phyloP scores from a whole-genome alignment of 2,113 vertebrate species.

The Holacanthus passer region DNA sequence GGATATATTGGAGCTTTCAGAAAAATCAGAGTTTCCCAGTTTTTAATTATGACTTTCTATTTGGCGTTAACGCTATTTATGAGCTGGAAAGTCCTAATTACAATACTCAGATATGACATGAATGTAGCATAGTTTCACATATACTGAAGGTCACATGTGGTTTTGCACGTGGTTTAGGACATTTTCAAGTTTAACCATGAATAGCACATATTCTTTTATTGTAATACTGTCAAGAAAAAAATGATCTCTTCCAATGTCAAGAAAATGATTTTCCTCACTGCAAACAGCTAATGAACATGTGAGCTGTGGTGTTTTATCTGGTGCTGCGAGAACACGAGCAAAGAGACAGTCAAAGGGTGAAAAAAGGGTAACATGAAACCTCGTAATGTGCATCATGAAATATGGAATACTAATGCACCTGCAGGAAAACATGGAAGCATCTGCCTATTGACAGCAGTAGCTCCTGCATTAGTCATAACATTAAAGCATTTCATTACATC shows the following conservation, averaged over 20 bases:
- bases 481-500: slow-evolving; percentile 66
- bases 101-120: no score
- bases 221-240: background rate
- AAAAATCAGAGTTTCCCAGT: background rate
- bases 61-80: background rate
- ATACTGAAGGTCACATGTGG: background rate
- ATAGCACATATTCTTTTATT: background rate
- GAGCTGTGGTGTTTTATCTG: slow-evolving; percentile 9
- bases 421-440: slow-evolving; percentile 63
- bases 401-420: slow-evolving; percentile 75
- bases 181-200: background rate
- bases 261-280: background rate
- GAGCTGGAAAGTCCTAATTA: no score
- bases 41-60: background rate
- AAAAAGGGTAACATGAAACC: slow-evolving; percentile 48
- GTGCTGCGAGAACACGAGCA: slow-evolving; percentile 9
- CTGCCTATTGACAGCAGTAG: slow-evolving; percentile 50
- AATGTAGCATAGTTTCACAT: no score
- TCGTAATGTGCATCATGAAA: slow-evolving; percentile 70
- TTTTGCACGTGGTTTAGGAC: background rate
- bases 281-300: slow-evolving; percentile 12
- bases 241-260: background rate
- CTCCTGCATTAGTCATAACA: slow-evolving; percentile 72
- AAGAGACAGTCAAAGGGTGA: slow-evolving; percentile 5
- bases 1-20: background rate